Evolutionary conservation across 2,797 vertebrate species (phyloP).

Genomic region (Pangasius larnaudii): DNA sequence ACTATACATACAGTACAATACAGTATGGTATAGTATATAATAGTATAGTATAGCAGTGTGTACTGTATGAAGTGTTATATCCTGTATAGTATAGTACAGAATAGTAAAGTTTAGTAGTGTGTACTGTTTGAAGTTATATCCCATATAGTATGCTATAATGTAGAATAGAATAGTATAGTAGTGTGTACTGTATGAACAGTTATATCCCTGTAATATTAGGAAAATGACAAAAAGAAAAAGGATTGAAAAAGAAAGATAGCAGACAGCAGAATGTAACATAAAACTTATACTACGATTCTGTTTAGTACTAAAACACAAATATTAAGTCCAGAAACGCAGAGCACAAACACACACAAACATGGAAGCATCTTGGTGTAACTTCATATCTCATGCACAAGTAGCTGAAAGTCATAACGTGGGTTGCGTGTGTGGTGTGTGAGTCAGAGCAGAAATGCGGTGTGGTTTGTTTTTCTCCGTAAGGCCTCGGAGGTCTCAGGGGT

Average conservation of each 20-base stretch:
- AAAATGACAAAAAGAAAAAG: background rate
- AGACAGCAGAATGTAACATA: background rate
- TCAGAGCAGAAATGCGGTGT: constrained; percentile 44
- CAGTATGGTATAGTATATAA: background rate
- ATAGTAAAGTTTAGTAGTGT: background rate
- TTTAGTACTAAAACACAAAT: background rate
- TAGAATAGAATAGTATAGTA: background rate
- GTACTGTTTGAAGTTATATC: background rate
- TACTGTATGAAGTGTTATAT: background rate
- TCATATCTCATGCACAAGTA: constrained; percentile 41
- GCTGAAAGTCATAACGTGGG: constrained; percentile 48
- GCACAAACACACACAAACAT: background rate
- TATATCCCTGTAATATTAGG: background rate
- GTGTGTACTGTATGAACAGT: background rate
- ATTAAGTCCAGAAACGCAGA: background rate
- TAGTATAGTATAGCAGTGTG: background rate
- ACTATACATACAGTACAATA: background rate
- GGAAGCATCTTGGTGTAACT: constrained; percentile 26
- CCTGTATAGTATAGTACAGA: background rate
- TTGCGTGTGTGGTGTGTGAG: constrained; percentile 50
- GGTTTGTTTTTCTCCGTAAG: constrained; percentile 54
- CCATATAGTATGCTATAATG: background rate
- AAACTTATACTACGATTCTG: background rate
- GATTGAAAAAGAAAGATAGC: background rate
- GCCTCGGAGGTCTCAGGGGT: constrained; percentile 54